Percentiles rank a stretch among this genome's conserved stretches.
Conservation (phyloP, 2,113 vertebrate species). For the Phainopepla nitens region DNA sequence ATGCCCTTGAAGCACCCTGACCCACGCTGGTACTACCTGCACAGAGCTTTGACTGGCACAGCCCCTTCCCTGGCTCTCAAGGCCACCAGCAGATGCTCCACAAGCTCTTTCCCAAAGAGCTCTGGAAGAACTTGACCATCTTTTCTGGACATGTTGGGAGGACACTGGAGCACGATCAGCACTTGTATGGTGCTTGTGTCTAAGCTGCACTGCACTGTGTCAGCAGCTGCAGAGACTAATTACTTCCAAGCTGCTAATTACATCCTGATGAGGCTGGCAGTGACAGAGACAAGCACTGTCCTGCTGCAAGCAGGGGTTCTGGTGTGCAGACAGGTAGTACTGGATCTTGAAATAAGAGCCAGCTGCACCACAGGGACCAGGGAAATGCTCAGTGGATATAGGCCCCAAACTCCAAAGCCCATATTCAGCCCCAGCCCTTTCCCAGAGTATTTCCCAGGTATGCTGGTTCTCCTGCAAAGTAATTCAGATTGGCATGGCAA, state of each 20-base stretch:
- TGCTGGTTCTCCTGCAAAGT: background rate
- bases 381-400: background rate
- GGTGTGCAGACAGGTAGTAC: background rate
- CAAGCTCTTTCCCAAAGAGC: background rate
- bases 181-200: background rate
- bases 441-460: background rate
- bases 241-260: background rate
- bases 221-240: background rate
- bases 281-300: background rate
- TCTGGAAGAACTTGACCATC: background rate
- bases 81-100: background rate
- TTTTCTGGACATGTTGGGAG: background rate
- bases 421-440: background rate
- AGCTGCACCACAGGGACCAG: background rate
- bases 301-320: background rate
- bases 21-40: rapidly evolving
- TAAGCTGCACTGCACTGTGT: background rate
- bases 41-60: background rate
- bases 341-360: background rate
- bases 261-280: background rate
- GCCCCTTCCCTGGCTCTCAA: background rate
- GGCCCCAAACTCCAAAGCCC: background rate
- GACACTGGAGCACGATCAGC: background rate
- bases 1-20: background rate
- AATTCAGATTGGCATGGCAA: background rate